Evolutionary conservation across 2,113 vertebrate genomes (phyloP).

Genomic region (Arenaria interpres): DNA sequence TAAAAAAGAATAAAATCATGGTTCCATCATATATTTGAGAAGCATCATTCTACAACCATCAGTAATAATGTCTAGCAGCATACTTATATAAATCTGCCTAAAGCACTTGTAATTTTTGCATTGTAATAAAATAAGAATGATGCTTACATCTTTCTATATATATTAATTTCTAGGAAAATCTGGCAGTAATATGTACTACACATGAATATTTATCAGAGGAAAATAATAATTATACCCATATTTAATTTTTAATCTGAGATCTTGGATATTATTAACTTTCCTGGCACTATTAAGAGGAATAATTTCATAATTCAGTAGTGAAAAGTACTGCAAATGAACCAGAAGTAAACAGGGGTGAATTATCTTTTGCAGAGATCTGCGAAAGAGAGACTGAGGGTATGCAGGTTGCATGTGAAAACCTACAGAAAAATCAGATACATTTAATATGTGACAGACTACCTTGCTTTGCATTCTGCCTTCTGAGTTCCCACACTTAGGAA

Average conservation of each 20-base stretch:
- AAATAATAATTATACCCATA: neutral
- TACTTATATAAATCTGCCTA: neutral
- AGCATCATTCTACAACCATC: neutral
- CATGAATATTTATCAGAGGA: slow-evolving; percentile 24
- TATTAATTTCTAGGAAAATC: neutral
- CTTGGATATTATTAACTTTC: slow-evolving; percentile 10
- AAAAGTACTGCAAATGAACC: slow-evolving; percentile 10
- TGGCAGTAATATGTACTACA: neutral
- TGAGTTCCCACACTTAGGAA: neutral
- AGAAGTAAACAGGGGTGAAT: neutral
- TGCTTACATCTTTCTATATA: neutral
- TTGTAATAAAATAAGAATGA: neutral
- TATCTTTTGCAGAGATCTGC: neutral
- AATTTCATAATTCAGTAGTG: slow-evolving; percentile 16
- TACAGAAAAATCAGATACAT: neutral
- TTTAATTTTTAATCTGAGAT: slow-evolving; percentile 49
- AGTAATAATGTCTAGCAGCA: neutral
- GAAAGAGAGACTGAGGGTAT: neutral
- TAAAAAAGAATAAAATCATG: neutral
- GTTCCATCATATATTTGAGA: neutral
- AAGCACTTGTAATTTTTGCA: neutral
- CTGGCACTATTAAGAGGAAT: slow-evolving; percentile 1
- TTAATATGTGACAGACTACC: neutral
- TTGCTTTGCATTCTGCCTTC: neutral
- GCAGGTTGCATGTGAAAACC: neutral